Evolutionary conservation across 2,797 vertebrate species (phyloP), one percentile per base, ranked within the genome.

Genomic region (Gadopsis bispinosus): DNA sequence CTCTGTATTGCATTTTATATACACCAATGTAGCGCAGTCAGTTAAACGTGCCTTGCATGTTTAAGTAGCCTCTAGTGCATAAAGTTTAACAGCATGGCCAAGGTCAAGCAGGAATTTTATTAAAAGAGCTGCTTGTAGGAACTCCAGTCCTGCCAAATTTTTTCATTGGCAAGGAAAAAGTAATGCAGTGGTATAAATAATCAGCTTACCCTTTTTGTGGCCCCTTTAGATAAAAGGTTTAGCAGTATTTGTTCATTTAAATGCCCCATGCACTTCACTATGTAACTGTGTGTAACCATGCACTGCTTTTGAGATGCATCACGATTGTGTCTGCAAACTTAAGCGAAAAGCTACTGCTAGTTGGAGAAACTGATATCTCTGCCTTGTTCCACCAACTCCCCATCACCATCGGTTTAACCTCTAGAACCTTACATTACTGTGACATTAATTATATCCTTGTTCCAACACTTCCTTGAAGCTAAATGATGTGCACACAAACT

Each of bases 61-160:
- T 67, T 54, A 71, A 55, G 48, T 43, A 60, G 77, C 74, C 67
- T 69, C 26, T 20, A 60, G 59, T 58, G 41, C 69, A 70, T 41
- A 43, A 66, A 72, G 47, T 59, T 77, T 73, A 74, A 69, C 62
- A 39, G 0, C 58, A 65, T 31, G 47, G 48, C 48, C 14, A n/a
- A 12, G 75, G 59, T 75, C 73, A 77, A 33, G n/a, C 20, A 67
- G 48, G 50, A 73, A 61, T n/a, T 17, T 50, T 29, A 39, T 65
- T 73, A 58, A 58, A 55, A 22, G 29, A 64, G 22, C 13, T 55
- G 9, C n/a, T 22, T 33, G 33, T 69, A 43, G 39, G 56, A 67
- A 35, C 22, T 22, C 68, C 33, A 29, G 10, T 43, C 61, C 48
- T 80, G 17, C 14, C 35, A 33, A 41, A 55, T 4, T n/a, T 64